phyloP scores from a whole-genome alignment of 53 echinoderm and acorn worm genomes.

The Paracentrotus lividus region DNA sequence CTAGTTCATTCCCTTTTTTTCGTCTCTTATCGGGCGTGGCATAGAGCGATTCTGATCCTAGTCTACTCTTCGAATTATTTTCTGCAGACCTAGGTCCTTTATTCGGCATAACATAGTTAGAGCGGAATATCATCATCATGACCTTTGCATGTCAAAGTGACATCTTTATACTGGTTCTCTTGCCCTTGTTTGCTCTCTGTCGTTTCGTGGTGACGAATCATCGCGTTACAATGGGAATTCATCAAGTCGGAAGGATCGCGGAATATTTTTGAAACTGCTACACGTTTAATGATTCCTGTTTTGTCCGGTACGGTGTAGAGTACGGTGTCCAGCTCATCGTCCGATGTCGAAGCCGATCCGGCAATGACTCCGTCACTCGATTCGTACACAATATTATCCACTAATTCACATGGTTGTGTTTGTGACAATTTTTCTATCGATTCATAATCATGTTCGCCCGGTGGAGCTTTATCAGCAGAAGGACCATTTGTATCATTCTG shows the following conservation, averaged over 20 bases:
- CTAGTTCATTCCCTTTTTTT: not conserved
- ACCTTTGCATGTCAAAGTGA: not conserved
- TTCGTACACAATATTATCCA: not conserved
- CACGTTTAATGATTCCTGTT: not conserved
- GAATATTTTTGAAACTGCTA: not conserved
- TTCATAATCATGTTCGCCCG: not conserved
- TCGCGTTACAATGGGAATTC: not conserved
- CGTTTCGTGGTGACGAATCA: not conserved
- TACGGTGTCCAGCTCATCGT: not conserved
- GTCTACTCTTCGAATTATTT: not conserved
- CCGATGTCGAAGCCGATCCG: not conserved
- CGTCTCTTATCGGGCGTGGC: not conserved
- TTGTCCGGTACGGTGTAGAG: not conserved
- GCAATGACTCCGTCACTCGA: not conserved
- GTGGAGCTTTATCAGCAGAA: not conserved
- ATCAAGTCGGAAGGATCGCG: not conserved
- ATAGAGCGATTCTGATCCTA: not conserved
- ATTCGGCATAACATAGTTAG: not conserved
- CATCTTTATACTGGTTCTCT: not conserved
- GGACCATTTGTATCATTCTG: not conserved
- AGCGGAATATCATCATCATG: not conserved
- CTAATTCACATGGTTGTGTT: not conserved
- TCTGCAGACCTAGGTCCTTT: not conserved
- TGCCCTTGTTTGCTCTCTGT: not conserved
- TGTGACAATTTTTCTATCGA: not conserved